These are phyloP conservation scores for Ctenoplectra terminalis DNA, from an alignment of 1,140 invertebrate species.

Conservation along the genomic window DNA sequence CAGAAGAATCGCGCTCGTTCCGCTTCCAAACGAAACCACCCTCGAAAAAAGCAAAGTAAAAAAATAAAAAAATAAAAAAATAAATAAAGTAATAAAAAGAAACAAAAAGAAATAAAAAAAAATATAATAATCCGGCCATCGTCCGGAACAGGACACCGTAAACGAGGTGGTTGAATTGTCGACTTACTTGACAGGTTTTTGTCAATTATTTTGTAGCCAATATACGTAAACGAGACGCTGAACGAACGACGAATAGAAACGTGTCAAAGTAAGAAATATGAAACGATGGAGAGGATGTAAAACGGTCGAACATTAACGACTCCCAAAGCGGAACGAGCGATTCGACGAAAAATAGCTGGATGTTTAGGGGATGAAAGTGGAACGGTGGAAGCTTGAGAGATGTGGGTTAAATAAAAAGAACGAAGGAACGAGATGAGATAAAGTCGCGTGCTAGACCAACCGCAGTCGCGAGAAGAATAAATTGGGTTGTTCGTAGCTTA, in stretches of 20 bases:
- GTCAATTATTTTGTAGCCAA: conserved; percentile 77
- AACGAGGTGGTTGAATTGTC: conserved; percentile 21
- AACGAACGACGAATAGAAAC: conserved; percentile 1
- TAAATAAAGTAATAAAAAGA: neutral
- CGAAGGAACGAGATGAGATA: neutral
- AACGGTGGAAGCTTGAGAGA: neutral
- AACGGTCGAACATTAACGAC: conserved; percentile 41
- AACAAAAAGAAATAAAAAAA: neutral
- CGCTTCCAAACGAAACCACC: conserved; percentile 22
- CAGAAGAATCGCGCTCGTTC: conserved; percentile 30
- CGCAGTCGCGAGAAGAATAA: conserved; percentile 43
- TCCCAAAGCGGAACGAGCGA: conserved; percentile 38
- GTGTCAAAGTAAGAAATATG: conserved; percentile 15
- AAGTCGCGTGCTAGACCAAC: conserved; percentile 60
- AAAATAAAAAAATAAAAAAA: neutral
- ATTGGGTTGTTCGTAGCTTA: conserved; percentile 69
- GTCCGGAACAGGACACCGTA: neutral
- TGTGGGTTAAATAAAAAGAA: neutral
- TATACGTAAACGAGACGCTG: conserved; percentile 56
- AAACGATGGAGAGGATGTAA: neutral
- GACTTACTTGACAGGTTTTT: conserved; percentile 67
- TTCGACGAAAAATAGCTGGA: conserved; percentile 31
- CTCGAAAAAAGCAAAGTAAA: neutral
- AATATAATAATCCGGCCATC: neutral
- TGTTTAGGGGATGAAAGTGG: conserved; percentile 9